Evolutionary conservation across 2,888 invertebrate species (phyloP).

Genomic region (Limnephilus rhombicus): DNA sequence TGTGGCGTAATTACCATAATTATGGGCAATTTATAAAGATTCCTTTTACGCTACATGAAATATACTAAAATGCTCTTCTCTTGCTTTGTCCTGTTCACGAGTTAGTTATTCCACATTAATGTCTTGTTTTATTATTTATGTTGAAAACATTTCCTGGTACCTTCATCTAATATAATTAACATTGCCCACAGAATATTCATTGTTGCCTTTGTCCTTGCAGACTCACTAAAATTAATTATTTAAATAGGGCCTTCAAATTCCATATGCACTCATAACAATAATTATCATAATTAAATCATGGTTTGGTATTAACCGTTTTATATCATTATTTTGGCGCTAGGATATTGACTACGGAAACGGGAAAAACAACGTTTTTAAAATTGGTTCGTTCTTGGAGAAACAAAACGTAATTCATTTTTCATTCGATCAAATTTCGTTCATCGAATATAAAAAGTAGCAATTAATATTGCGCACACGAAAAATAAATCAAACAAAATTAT

Average conservation of each 20-base stretch:
- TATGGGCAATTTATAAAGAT: background rate
- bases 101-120: background rate
- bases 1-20: background rate
- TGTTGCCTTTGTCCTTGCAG: background rate
- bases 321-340: background rate
- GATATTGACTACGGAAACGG: background rate
- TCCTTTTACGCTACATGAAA: background rate
- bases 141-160: constrained; percentile 21
- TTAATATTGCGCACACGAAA: background rate
- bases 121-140: background rate
- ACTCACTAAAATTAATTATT: background rate
- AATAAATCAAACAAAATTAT: background rate
- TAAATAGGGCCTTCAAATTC: background rate
- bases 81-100: background rate
- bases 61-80: background rate
- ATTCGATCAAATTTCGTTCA: background rate
- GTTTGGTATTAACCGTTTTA: background rate
- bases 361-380: background rate
- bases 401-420: background rate
- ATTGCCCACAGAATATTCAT: background rate
- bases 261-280: background rate
- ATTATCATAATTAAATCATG: background rate
- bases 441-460: background rate
- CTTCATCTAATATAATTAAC: background rate
- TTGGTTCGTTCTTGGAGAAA: too few relatives aligned